phyloP scores from a whole-genome alignment of 2,797 vertebrate genomes.

The Myotis vivesi region DNA sequence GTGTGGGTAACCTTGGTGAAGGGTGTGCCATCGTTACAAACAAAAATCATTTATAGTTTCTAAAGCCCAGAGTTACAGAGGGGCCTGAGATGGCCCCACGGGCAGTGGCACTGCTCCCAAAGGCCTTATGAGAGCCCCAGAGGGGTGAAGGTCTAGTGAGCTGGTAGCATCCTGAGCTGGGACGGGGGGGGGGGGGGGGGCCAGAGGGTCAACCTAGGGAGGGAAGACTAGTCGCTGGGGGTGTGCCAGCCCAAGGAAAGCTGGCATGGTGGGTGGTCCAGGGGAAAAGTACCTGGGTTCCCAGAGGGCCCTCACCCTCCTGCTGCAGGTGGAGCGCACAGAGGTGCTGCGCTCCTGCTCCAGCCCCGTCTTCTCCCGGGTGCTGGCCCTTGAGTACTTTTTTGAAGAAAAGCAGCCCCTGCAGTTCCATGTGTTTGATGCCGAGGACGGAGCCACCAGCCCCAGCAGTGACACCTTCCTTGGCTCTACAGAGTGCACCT shows the following conservation, averaged over 20 bases:
- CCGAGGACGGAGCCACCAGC: constrained; percentile 50
- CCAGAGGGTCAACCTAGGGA: background rate
- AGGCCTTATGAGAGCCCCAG: background rate
- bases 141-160: background rate
- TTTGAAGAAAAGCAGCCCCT: constrained; percentile 82
- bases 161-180: background rate
- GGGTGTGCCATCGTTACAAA: background rate
- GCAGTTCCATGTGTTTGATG: constrained; percentile 79
- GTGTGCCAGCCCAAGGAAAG: background rate
- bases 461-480: constrained; percentile 65
- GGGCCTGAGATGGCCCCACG: background rate
- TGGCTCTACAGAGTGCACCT: constrained; percentile 73
- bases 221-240: background rate
- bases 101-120: background rate
- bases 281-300: background rate
- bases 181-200: background rate
- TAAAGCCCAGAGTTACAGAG: background rate
- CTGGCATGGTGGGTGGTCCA: background rate
- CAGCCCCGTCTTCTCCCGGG: constrained; percentile 78
- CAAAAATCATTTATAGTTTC: background rate
- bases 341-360: constrained; percentile 76
- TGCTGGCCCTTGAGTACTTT: constrained; percentile 80
- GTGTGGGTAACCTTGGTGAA: background rate
- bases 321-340: constrained; percentile 72
- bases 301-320: background rate